Conservation (phyloP, 2,888 invertebrate genomes). For the Frankliniella intonsa region DNA sequence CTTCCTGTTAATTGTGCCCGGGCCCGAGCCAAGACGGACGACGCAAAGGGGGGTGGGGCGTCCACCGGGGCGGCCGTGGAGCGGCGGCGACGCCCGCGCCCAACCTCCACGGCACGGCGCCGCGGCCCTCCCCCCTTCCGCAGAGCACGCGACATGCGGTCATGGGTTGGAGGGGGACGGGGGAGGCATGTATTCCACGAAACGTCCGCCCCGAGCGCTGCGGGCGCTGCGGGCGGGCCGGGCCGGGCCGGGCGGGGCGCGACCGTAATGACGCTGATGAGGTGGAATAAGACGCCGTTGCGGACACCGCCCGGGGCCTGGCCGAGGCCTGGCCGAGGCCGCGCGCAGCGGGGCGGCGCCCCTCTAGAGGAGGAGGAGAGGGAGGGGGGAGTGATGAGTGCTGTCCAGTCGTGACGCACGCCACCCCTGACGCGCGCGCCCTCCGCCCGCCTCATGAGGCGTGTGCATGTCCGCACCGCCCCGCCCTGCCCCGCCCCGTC, state of each 20-base stretch:
- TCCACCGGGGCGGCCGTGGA: neutral
- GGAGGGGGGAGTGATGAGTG: neutral
- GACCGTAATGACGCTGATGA: constrained; percentile 12
- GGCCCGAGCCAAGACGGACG: neutral
- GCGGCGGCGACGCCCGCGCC: neutral
- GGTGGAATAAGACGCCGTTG: constrained; percentile 11
- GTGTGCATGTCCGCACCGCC: neutral
- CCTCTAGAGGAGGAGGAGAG: neutral
- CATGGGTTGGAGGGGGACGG: neutral
- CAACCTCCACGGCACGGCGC: neutral
- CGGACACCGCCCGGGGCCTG: neutral
- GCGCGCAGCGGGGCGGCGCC: neutral
- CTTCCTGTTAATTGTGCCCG: constrained; percentile 17
- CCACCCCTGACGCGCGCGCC: neutral
- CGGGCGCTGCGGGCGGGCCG: neutral
- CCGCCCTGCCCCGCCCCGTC: neutral
- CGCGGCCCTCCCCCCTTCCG: neutral
- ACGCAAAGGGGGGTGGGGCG: neutral
- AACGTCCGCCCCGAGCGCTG: neutral
- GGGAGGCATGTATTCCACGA: neutral
- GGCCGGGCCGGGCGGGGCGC: neutral
- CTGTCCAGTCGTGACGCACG: constrained; percentile 15
- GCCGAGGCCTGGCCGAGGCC: no score
- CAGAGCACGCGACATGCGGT: neutral
- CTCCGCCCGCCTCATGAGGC: neutral